Conservation (phyloP, 1,140 invertebrate genomes). For the Lepidurus packardi region DNA sequence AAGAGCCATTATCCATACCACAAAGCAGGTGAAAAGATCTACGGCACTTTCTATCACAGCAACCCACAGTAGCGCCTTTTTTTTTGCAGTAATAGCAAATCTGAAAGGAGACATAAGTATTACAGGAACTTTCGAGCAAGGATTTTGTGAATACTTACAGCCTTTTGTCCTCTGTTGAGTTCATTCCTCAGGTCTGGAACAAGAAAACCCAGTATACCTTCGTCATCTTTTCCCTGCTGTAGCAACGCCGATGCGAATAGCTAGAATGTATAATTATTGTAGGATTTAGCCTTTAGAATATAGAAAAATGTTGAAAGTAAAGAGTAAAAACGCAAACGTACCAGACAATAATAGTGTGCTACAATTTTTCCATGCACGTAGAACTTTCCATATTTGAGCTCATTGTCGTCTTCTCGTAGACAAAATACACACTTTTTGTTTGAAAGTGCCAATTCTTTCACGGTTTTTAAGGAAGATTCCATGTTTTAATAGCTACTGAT, state of each 20-base stretch:
- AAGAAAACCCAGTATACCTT: constrained; percentile 60
- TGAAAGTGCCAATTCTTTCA: neutral
- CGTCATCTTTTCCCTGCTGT: constrained; percentile 53
- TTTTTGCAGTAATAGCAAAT: constrained; percentile 55
- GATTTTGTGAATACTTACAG: constrained; percentile 46
- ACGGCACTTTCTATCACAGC: constrained; percentile 52
- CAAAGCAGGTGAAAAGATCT: constrained; percentile 58
- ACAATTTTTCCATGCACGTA: constrained; percentile 47
- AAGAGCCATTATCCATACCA: constrained; percentile 51
- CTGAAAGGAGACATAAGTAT: constrained; percentile 43
- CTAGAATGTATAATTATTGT: constrained; percentile 44
- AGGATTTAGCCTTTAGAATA: neutral
- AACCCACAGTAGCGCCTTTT: constrained; percentile 57
- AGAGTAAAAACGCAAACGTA: constrained; percentile 39
- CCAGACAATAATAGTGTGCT: constrained; percentile 54
- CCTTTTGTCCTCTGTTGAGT: constrained; percentile 49
- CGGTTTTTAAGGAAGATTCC: neutral
- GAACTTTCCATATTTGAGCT: constrained; percentile 51
- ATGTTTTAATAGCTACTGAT: neutral
- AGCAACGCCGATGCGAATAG: constrained; percentile 57
- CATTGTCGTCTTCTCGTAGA: constrained; percentile 45
- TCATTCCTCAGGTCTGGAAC: constrained; percentile 55
- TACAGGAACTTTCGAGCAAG: constrained; percentile 24
- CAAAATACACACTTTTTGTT: constrained; percentile 49
- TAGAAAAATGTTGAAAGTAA: neutral